These are phyloP conservation scores for Corythaeola cristata DNA, from an alignment of 2,113 vertebrate species.

Conservation along the genomic window DNA sequence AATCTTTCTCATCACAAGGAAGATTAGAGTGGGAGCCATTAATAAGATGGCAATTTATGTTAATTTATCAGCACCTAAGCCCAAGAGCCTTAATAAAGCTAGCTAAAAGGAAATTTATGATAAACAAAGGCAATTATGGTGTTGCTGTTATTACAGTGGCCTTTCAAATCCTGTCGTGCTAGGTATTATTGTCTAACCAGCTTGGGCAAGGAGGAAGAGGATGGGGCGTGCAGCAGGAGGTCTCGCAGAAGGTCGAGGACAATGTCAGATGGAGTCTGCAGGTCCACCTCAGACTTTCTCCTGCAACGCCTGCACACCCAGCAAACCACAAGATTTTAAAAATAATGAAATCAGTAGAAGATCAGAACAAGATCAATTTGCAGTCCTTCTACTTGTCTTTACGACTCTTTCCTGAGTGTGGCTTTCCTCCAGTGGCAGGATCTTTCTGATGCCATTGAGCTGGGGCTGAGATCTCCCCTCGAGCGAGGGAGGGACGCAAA, in stretches of 20 bases:
- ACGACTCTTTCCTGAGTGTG: background rate
- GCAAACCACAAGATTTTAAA: background rate
- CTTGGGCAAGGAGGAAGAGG: background rate
- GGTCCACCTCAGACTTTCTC: background rate
- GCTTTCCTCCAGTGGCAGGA: background rate
- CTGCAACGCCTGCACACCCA: too few species aligned
- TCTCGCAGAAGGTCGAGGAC: background rate
- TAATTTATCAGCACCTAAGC: conserved; percentile 36
- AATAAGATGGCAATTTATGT: conserved; percentile 41
- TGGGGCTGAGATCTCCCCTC: background rate
- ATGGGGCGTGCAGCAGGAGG: background rate
- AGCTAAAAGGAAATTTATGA: conserved; percentile 19
- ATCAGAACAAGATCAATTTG: background rate
- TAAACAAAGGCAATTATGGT: conserved; percentile 15
- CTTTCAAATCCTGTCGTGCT: background rate
- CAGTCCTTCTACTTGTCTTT: background rate
- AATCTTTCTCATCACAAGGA: background rate
- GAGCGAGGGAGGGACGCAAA: background rate
- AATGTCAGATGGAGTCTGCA: background rate
- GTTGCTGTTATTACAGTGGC: background rate
- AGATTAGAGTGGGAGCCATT: conserved; percentile 16
- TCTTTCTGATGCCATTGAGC: background rate
- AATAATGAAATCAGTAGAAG: background rate
- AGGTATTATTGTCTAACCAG: background rate
- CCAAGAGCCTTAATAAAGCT: conserved; percentile 17